Conservation (phyloP, 2,113 vertebrate genomes). For the Lophius piscatorius region DNA sequence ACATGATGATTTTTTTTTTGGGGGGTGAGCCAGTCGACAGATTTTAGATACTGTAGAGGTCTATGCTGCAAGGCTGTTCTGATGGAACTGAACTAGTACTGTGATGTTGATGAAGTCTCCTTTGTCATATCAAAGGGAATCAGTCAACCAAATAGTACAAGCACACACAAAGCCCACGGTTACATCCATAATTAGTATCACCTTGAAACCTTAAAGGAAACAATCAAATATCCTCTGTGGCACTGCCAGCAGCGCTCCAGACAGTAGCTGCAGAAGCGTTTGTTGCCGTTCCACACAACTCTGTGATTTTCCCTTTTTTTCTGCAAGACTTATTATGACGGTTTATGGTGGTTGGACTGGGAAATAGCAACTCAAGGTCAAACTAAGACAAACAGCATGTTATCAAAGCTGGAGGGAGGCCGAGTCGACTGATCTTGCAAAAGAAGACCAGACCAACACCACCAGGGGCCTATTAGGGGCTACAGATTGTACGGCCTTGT, state of each 20-base stretch:
- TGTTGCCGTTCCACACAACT: conserved; percentile 26
- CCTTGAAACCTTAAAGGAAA: conserved; percentile 31
- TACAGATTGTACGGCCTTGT: conserved; percentile 65
- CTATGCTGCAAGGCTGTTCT: conserved; percentile 11
- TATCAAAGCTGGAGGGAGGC: conserved; percentile 48
- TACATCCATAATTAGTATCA: conserved; percentile 31
- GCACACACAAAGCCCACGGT: neutral
- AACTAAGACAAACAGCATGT: conserved; percentile 62
- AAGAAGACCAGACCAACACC: conserved; percentile 60
- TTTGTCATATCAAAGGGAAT: conserved; percentile 33
- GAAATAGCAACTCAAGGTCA: conserved; percentile 68
- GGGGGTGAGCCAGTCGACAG: conserved; percentile 6
- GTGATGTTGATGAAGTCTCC: conserved; percentile 39
- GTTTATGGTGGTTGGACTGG: conserved; percentile 54
- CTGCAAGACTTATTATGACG: conserved; percentile 48
- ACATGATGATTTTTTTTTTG: conserved; percentile 33
- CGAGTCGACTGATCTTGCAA: conserved; percentile 42
- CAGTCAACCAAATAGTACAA: conserved; percentile 16
- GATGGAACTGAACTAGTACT: conserved; percentile 18
- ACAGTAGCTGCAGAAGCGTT: conserved; percentile 20
- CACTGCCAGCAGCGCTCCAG: conserved; percentile 9
- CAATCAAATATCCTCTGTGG: conserved; percentile 24
- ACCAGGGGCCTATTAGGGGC: conserved; percentile 66
- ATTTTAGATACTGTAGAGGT: conserved; percentile 8
- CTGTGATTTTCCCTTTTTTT: conserved; percentile 41